phyloP scores from a whole-genome alignment of 1,140 invertebrate species.

The Zaprionus capensis region DNA sequence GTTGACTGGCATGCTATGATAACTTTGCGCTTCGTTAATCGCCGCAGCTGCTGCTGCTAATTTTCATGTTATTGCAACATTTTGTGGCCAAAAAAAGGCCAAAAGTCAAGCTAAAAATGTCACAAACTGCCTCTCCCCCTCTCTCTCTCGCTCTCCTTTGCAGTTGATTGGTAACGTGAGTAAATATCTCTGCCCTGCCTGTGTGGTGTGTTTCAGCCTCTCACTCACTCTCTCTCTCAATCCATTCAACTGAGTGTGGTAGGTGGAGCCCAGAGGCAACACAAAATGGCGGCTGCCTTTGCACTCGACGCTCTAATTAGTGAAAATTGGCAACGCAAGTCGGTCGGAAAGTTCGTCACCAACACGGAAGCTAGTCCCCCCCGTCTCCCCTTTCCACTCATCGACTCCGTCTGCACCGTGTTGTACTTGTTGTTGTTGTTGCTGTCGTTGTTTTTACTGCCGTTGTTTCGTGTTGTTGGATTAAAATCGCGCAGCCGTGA shows the following conservation, averaged over 20 bases:
- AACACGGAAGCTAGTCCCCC: slow-evolving; percentile 8
- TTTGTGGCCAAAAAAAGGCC: slow-evolving; percentile 31
- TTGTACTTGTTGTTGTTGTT: slow-evolving; percentile 33
- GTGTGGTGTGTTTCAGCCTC: slow-evolving; percentile 13
- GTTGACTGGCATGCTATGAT: slow-evolving; percentile 63
- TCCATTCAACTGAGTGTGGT: not conserved
- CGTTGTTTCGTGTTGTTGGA: slow-evolving; percentile 69
- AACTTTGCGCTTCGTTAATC: slow-evolving; percentile 82
- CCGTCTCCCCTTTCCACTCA: too few species aligned
- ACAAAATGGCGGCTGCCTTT: slow-evolving; percentile 75
- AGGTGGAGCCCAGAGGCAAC: slow-evolving; percentile 36
- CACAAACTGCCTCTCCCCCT: not conserved
- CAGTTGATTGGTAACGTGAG: slow-evolving; percentile 22
- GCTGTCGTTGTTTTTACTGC: slow-evolving; percentile 17
- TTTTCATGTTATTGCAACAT: slow-evolving; percentile 51
- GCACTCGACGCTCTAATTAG: slow-evolving; percentile 66
- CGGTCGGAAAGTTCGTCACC: slow-evolving; percentile 76
- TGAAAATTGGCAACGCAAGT: slow-evolving; percentile 80
- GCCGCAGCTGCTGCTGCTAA: slow-evolving; percentile 65
- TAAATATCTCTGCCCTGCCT: slow-evolving; percentile 7
- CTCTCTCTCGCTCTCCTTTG: not conserved
- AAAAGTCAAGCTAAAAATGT: slow-evolving; percentile 42
- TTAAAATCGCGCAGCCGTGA: slow-evolving; percentile 78
- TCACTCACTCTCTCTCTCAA: not conserved
- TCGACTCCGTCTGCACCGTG: not conserved